Percentiles rank a stretch among this genome's conserved stretches.
These are phyloP conservation scores for Myiagra hebetior DNA, from an alignment of 2,113 vertebrate genomes.

Conservation along the genomic window DNA sequence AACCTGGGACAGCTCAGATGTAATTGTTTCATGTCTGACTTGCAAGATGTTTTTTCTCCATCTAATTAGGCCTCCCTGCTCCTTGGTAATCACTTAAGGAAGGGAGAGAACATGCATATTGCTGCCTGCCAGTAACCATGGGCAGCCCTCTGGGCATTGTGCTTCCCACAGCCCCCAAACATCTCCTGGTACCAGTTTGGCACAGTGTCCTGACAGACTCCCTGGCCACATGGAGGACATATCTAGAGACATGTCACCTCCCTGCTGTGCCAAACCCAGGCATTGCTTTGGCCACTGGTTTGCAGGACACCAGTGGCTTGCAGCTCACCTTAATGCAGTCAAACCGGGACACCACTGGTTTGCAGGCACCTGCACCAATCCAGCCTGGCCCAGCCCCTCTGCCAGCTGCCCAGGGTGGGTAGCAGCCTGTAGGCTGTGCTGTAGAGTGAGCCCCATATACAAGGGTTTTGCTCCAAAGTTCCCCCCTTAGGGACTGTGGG, in stretches of 20 bases:
- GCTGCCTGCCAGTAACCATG: not conserved
- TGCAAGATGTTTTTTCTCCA: not conserved
- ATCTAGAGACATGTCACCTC: not conserved
- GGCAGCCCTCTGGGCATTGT: rapidly evolving
- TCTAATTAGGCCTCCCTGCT: not conserved
- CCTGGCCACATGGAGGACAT: not conserved
- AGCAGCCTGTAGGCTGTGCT: not conserved
- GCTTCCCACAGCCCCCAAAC: rapidly evolving
- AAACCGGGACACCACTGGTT: not conserved
- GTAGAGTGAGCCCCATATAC: not conserved
- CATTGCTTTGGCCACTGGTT: not conserved
- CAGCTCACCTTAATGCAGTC: not conserved
- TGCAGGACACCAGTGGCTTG: not conserved
- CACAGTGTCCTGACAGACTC: not conserved
- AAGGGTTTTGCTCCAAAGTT: not conserved
- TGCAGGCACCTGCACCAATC: not conserved
- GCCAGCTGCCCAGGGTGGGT: not conserved
- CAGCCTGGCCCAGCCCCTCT: not conserved
- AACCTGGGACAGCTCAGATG: not conserved
- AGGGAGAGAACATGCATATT: not conserved
- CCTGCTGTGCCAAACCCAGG: not conserved
- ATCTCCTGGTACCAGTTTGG: not conserved
- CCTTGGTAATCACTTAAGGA: not conserved
- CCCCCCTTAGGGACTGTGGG: not conserved
- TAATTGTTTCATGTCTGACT: not conserved